These are phyloP conservation scores for Drosophila saltans DNA, from an alignment of 1,140 invertebrate genomes.

Conservation along the genomic window DNA sequence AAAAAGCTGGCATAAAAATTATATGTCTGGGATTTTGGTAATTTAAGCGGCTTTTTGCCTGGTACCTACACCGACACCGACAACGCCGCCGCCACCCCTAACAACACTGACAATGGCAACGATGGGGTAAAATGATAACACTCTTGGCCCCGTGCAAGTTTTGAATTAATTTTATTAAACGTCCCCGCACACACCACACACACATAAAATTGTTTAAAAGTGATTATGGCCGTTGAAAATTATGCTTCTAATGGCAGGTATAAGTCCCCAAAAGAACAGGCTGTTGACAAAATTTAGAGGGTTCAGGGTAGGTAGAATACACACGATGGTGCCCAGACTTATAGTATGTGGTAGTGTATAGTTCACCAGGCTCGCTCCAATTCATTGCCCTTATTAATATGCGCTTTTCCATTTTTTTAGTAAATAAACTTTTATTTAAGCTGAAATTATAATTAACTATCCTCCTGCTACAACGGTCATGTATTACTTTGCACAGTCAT, in stretches of 20 bases:
- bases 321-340: neutral
- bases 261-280: neutral
- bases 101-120: conserved; percentile 19
- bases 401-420: conserved; percentile 54
- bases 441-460: conserved; percentile 63
- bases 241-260: conserved; percentile 53
- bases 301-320: neutral
- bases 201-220: conserved; percentile 75
- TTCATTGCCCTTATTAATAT: conserved; percentile 39
- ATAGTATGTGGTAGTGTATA: neutral
- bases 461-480: conserved; percentile 12
- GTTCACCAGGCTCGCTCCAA: neutral
- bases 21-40: conserved; percentile 73
- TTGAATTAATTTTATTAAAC: conserved; percentile 75
- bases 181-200: conserved; percentile 32
- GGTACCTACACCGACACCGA: conserved; percentile 35
- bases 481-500: conserved; percentile 36
- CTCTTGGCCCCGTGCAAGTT: conserved; percentile 45
- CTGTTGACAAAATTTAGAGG: neutral
- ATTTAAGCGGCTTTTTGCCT: conserved; percentile 70
- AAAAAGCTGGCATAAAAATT: conserved; percentile 60
- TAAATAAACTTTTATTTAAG: conserved; percentile 66
- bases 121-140: conserved; percentile 18
- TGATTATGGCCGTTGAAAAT: conserved; percentile 67
- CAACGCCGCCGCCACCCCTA: conserved; percentile 17